Percentiles rank a stretch among this genome's conserved stretches.
Conservation (phyloP, 2,888 invertebrate species). For the Cryptophagus acutangulus region DNA sequence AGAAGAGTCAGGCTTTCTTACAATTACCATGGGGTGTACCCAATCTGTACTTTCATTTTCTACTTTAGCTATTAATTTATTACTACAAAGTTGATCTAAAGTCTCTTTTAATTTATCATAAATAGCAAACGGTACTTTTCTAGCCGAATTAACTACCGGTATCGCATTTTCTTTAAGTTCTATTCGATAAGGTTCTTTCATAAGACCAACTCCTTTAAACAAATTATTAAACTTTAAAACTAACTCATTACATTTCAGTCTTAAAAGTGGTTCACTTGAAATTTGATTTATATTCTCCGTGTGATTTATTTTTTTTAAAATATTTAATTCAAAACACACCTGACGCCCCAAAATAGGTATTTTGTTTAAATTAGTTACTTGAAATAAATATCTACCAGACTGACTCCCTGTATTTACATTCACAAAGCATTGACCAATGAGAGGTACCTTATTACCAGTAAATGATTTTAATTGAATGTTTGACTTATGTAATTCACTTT, state of each 20-base stretch:
- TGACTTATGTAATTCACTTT: background rate
- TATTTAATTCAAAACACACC: background rate
- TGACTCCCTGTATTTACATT: too few species aligned
- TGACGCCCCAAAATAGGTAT: background rate
- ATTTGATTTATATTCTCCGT: background rate
- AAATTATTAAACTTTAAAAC: constrained; percentile 7
- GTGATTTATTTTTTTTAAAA: background rate
- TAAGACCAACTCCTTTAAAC: constrained; percentile 7
- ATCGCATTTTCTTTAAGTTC: background rate
- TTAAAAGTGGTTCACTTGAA: too few species aligned
- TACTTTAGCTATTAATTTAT: constrained; percentile 22
- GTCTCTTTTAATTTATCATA: constrained; percentile 20
- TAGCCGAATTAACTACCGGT: constrained; percentile 1
- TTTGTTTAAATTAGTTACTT: background rate
- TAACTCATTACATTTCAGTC: too few species aligned
- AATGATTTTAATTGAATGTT: background rate
- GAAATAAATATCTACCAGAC: too few species aligned
- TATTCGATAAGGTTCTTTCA: constrained; percentile 5
- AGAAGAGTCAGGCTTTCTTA: constrained; percentile 18
- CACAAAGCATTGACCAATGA: background rate
- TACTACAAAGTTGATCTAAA: constrained; percentile 21
- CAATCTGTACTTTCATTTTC: constrained; percentile 24
- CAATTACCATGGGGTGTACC: constrained; percentile 29
- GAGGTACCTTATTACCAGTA: background rate
- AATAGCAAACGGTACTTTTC: constrained; percentile 4